Percentiles rank a stretch among this genome's conserved stretches.
Evolutionary conservation across 2,797 vertebrate species (phyloP).

Genomic region (Xerus rutilus): DNA sequence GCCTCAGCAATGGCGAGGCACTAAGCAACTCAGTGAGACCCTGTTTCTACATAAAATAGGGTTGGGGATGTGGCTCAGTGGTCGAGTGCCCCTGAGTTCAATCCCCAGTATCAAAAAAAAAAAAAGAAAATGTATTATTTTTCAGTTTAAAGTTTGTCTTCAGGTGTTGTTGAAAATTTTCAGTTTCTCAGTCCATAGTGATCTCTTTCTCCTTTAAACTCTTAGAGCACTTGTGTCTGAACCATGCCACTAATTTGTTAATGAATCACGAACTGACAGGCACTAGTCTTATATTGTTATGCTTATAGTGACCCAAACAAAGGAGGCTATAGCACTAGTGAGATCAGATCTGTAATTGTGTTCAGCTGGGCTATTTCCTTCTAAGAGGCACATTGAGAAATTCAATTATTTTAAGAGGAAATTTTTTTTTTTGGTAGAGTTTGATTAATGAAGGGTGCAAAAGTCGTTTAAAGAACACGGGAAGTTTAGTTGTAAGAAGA

Average conservation of each 20-base stretch:
- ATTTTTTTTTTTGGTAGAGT: neutral
- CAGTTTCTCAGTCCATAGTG: neutral
- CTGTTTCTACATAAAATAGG: no score
- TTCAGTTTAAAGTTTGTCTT: neutral
- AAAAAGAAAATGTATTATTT: conserved; percentile 34
- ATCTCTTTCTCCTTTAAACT: conserved; percentile 58
- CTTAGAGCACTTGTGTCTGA: conserved; percentile 28
- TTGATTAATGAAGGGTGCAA: conserved; percentile 14
- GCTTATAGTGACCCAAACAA: conserved; percentile 48
- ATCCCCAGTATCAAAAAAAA: no score
- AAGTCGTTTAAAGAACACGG: conserved; percentile 33
- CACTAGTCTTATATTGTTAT: neutral
- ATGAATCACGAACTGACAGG: neutral
- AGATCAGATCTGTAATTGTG: conserved; percentile 61
- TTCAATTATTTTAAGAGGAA: conserved; percentile 27
- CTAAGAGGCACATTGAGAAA: conserved; percentile 47
- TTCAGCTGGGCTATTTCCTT: conserved; percentile 40
- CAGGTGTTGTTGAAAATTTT: conserved; percentile 39
- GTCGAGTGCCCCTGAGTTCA: no score
- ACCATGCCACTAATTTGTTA: neutral
- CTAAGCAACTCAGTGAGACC: no score
- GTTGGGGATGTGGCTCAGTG: no score
- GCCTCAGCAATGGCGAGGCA: no score
- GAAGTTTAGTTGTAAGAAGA: conserved; percentile 53
- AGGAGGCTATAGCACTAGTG: neutral